phyloP scores from a whole-genome alignment of 2,113 vertebrate species.

The Paramormyrops kingsleyae region DNA sequence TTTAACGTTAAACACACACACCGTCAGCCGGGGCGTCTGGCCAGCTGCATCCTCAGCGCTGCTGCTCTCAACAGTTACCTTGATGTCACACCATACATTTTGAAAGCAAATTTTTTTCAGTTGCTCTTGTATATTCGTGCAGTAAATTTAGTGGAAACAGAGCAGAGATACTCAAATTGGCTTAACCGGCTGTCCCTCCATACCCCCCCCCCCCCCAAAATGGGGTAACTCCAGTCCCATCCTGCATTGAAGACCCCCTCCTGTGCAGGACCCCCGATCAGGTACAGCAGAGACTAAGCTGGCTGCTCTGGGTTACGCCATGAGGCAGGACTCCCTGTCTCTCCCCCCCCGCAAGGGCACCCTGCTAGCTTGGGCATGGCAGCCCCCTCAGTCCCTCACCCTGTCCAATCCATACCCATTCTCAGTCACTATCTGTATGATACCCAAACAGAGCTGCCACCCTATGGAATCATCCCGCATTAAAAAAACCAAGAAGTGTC shows the following conservation, averaged over 20 bases:
- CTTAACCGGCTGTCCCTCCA: background rate
- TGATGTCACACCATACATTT: background rate
- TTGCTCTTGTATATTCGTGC: background rate
- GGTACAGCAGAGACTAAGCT: background rate
- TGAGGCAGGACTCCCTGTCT: too few relatives aligned
- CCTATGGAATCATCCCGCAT: too few relatives aligned
- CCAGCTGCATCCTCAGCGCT: background rate
- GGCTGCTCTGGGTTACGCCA: background rate
- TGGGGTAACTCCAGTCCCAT: background rate
- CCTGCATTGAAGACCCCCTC: background rate
- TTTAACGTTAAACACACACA: background rate
- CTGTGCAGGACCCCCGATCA: background rate
- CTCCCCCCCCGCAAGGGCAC: too few relatives aligned
- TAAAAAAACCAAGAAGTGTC: background rate
- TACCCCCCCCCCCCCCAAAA: background rate
- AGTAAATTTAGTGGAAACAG: background rate
- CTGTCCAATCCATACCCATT: background rate
- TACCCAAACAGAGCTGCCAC: background rate
- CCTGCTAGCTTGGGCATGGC: too few relatives aligned
- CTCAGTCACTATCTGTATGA: background rate
- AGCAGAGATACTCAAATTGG: background rate
- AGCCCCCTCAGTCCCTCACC: too few relatives aligned
- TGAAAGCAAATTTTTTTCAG: background rate
- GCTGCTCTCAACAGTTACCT: background rate
- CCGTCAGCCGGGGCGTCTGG: background rate